phyloP scores from a whole-genome alignment of 1,140 invertebrate species.

The Pseudomyrmex concolor region DNA sequence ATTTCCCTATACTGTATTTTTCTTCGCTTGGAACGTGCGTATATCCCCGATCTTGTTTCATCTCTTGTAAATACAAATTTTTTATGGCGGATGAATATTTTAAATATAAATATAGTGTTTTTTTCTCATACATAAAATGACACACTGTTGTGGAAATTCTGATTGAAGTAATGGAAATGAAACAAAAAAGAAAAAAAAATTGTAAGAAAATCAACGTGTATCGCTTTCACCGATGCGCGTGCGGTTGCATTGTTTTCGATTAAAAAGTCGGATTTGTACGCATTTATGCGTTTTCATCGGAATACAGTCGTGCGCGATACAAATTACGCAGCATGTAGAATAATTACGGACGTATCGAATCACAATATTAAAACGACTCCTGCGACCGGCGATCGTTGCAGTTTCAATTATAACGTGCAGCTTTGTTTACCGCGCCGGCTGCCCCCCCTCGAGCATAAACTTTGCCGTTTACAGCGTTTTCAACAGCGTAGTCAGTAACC shows the following conservation, averaged over 20 bases:
- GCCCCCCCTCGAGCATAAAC: slow-evolving; percentile 18
- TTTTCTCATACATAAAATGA: too few species aligned
- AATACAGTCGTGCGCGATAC: slow-evolving; percentile 31
- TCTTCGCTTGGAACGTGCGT: background rate
- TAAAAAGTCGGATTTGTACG: slow-evolving; percentile 22
- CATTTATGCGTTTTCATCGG: slow-evolving; percentile 28
- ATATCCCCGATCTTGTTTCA: background rate
- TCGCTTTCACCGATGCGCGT: background rate
- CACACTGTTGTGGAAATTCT: too few species aligned
- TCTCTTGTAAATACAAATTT: background rate
- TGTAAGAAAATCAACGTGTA: too few species aligned
- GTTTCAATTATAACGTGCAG: slow-evolving; percentile 64
- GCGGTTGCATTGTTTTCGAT: slow-evolving; percentile 24
- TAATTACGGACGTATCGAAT: slow-evolving; percentile 57
- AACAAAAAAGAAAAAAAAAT: too few species aligned
- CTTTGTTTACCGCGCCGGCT: slow-evolving; percentile 62
- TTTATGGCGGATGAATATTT: background rate
- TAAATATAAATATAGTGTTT: background rate
- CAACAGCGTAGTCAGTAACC: slow-evolving; percentile 44
- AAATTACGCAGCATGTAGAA: slow-evolving; percentile 52
- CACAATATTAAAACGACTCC: slow-evolving; percentile 48
- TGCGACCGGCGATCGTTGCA: slow-evolving; percentile 32
- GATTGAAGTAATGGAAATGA: too few species aligned
- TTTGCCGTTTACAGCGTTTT: slow-evolving; percentile 49
- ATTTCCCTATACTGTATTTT: slow-evolving; percentile 42